Percentiles rank a stretch among this genome's conserved stretches.
phyloP scores from a whole-genome alignment of 2,888 invertebrate genomes.

The Ecliptopera silaceata region DNA sequence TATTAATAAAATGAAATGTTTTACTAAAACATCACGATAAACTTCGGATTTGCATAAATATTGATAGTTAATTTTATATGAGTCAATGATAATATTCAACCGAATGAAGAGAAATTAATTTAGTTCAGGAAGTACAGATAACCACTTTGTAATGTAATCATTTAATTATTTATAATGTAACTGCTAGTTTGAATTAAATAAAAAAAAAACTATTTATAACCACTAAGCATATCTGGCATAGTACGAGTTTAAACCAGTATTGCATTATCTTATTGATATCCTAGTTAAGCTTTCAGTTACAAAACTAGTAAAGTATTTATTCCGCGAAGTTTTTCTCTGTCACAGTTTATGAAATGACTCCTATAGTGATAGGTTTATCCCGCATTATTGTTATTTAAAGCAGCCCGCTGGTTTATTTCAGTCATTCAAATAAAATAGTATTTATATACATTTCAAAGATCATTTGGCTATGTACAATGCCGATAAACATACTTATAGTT shows the following conservation, averaged over 20 bases:
- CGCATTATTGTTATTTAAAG: no score
- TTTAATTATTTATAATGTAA: not conserved
- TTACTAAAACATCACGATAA: slow-evolving; percentile 4
- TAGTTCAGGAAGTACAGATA: not conserved
- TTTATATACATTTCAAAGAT: no score
- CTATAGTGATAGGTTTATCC: no score
- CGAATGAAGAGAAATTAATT: not conserved
- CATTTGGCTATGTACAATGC: no score
- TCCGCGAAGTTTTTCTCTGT: no score
- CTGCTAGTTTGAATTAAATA: not conserved
- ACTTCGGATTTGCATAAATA: slow-evolving; percentile 5
- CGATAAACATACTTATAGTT: no score
- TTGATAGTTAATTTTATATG: slow-evolving; percentile 1
- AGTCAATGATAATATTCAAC: not conserved
- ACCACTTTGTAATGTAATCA: not conserved
- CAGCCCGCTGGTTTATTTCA: no score
- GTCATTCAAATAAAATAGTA: no score
- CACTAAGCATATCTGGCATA: not conserved
- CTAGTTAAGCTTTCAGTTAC: no score
- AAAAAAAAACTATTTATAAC: not conserved
- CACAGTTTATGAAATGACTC: no score
- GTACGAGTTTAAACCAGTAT: not conserved
- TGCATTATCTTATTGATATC: no score
- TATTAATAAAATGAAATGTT: slow-evolving; percentile 11
- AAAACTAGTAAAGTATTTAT: no score